Percentiles rank a stretch among this genome's conserved stretches.
These are phyloP conservation scores for Apostichopus californicus DNA, from an alignment of 35 echinoderm and acorn worm genomes.

Conservation along the genomic window DNA sequence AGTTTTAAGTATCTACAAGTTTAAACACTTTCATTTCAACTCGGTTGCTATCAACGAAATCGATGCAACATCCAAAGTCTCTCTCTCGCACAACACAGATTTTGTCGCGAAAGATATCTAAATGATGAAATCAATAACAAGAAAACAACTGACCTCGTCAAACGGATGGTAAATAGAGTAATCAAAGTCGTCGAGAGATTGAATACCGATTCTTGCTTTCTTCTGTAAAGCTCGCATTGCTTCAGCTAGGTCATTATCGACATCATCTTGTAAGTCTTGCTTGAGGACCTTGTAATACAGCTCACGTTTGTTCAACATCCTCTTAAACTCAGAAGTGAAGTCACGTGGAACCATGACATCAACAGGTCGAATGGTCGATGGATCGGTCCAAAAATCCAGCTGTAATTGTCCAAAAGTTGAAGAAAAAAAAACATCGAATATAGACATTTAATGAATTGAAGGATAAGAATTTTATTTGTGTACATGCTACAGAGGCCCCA, in stretches of 20 bases:
- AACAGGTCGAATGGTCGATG: conserved; percentile 34
- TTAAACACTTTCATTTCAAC: too few relatives aligned
- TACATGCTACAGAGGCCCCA: too few relatives aligned
- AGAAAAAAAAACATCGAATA: background rate
- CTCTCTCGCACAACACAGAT: too few relatives aligned
- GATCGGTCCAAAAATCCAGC: conserved; percentile 76
- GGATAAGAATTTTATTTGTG: too few relatives aligned
- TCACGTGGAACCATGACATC: conserved; percentile 74
- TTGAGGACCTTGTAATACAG: conserved; percentile 69
- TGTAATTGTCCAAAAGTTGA: background rate
- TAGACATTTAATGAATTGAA: background rate
- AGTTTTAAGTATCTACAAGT: too few relatives aligned
- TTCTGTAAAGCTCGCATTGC: background rate
- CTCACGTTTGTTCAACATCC: conserved; percentile 29
- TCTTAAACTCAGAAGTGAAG: conserved; percentile 26
- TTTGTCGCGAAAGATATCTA: too few relatives aligned
- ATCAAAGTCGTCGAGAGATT: conserved; percentile 56
- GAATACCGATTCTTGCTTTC: background rate
- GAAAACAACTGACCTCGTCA: conserved; percentile 69
- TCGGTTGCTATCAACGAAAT: too few relatives aligned
- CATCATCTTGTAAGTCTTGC: conserved; percentile 67
- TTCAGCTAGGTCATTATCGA: conserved; percentile 22
- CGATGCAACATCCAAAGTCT: too few relatives aligned
- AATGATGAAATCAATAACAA: too few relatives aligned
- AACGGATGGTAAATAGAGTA: conserved; percentile 81